A percentile compares a stretch with the other conserved stretches of the same genome.
Conservation (phyloP, 2,113 vertebrate species). For the Hiodon alosoides region DNA sequence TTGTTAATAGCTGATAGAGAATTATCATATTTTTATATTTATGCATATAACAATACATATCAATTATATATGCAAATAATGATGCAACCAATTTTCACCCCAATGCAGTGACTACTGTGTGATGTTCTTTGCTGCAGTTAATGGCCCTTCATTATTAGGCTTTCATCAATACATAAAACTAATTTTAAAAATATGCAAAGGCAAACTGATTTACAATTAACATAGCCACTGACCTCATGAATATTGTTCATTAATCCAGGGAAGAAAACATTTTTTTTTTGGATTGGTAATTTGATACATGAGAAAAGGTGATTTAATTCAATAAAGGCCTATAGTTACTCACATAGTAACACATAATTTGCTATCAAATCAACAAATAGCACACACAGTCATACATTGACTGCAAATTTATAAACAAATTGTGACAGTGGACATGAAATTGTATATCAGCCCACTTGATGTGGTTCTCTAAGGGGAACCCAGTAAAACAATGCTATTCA, state of each 20-base stretch:
- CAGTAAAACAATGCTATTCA: neutral
- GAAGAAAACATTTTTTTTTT: constrained; percentile 28
- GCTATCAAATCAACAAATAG: too few relatives aligned
- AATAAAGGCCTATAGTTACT: neutral
- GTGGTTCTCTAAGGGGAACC: neutral
- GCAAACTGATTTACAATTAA: constrained; percentile 41
- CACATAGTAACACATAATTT: neutral
- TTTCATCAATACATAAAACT: constrained; percentile 33
- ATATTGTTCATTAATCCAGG: constrained; percentile 48
- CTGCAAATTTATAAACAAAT: neutral
- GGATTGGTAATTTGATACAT: constrained; percentile 26
- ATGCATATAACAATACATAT: too few relatives aligned
- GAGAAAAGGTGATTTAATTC: neutral
- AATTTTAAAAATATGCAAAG: constrained; percentile 38
- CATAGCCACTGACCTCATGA: constrained; percentile 52
- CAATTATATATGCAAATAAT: too few relatives aligned
- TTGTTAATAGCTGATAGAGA: too few relatives aligned
- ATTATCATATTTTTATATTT: too few relatives aligned
- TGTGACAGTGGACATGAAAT: neutral
- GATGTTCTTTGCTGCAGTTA: too few relatives aligned
- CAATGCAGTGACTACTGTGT: too few relatives aligned
- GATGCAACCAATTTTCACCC: too few relatives aligned
- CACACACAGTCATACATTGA: too few relatives aligned
- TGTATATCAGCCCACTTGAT: constrained; percentile 7
- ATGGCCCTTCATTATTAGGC: neutral